These are phyloP conservation scores for Halictus ligatus DNA, from an alignment of 2,888 invertebrate genomes.

Conservation along the genomic window DNA sequence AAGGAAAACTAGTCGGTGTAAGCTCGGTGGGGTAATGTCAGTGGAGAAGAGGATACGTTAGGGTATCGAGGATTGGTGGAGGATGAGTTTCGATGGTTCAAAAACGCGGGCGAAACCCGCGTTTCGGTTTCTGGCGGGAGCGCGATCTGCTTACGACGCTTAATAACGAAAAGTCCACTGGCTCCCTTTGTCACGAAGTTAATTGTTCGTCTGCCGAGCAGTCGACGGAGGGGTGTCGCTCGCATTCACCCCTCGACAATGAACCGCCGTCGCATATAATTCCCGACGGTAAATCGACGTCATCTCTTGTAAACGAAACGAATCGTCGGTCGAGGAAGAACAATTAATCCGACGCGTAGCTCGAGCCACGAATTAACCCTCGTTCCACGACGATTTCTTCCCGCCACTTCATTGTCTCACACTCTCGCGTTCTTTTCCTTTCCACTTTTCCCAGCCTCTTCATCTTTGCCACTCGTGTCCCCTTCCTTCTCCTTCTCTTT, in stretches of 20 bases:
- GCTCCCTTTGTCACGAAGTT: slow-evolving; percentile 33
- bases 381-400: not conserved
- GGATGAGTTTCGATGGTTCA: not conserved
- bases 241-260: slow-evolving; percentile 5
- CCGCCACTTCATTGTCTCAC: not conserved
- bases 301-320: slow-evolving; percentile 29
- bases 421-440: not conserved
- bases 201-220: slow-evolving; percentile 32
- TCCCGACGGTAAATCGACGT: slow-evolving; percentile 22
- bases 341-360: slow-evolving; percentile 46
- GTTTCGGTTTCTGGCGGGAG: not conserved
- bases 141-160: slow-evolving; percentile 37
- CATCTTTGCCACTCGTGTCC: not conserved
- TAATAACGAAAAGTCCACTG: slow-evolving; percentile 48
- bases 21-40: no score
- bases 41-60: not conserved
- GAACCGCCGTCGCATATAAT: slow-evolving; percentile 20
- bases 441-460: not conserved
- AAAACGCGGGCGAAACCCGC: not conserved
- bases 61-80: not conserved
- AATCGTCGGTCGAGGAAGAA: slow-evolving; percentile 25
- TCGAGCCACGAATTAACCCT: slow-evolving; percentile 27
- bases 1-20: no score
- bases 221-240: not conserved
- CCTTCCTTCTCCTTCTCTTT: not conserved